These are phyloP conservation scores for Drosophila mayaguana DNA, from an alignment of 2,888 invertebrate genomes.

Conservation along the genomic window DNA sequence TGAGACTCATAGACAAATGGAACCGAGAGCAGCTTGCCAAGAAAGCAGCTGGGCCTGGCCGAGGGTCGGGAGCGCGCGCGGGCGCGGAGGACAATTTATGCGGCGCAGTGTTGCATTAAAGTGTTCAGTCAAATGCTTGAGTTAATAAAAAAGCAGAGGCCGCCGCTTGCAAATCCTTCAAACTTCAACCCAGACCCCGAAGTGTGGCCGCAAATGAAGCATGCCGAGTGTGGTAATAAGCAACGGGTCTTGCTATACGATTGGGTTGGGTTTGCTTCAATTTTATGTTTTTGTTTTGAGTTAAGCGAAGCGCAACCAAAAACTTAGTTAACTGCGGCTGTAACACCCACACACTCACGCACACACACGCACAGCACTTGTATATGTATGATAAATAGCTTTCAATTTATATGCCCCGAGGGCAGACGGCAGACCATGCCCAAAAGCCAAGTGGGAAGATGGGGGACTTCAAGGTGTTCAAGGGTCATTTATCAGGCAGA, in stretches of 20 bases:
- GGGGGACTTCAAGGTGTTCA: constrained; percentile 77
- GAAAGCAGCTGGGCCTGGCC: constrained; percentile 24
- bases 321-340: constrained; percentile 75
- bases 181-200: constrained; percentile 23
- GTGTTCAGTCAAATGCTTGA: constrained; percentile 77
- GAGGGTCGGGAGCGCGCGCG: too few species aligned
- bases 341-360: constrained; percentile 22
- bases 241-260: constrained; percentile 19
- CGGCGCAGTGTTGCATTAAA: constrained; percentile 80
- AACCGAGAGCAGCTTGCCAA: constrained; percentile 40
- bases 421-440: constrained; percentile 64
- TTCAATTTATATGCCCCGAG: constrained; percentile 82
- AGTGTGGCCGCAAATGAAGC: constrained; percentile 75
- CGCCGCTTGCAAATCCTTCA: constrained; percentile 58
- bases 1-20: constrained; percentile 73
- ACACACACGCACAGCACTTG: constrained; percentile 38
- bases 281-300: constrained; percentile 14
- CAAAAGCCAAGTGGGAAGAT: constrained; percentile 42
- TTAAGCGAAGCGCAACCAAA: constrained; percentile 67
- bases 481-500: constrained; percentile 83
- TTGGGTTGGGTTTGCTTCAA: background rate
- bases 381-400: constrained; percentile 82
- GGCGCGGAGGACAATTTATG: constrained; percentile 60
- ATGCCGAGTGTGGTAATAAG: constrained; percentile 68
- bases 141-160: constrained; percentile 60